Conservation (phyloP, 2,888 invertebrate genomes). For the Polyommatus icarus region DNA sequence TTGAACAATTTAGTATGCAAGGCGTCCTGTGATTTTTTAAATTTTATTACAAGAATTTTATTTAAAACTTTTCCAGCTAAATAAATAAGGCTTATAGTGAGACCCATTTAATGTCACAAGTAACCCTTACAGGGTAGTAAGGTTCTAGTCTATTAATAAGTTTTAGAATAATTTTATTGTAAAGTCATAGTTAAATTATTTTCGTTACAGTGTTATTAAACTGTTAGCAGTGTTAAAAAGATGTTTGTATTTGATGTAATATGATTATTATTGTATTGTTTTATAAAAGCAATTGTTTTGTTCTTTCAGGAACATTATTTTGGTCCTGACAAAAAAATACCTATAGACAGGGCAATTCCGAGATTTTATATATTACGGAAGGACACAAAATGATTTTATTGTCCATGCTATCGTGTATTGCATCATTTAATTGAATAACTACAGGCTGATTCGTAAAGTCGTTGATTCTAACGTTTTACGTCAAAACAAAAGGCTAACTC, state of each 20-base stretch:
- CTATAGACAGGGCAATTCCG: no score
- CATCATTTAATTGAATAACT: no score
- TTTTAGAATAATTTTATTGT: neutral
- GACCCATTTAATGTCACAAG: neutral
- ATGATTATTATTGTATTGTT: neutral
- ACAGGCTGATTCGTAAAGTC: no score
- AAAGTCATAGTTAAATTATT: neutral
- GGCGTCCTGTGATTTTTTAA: no score
- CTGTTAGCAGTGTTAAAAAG: neutral
- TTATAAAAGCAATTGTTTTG: neutral
- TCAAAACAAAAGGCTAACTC: no score
- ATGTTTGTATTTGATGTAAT: neutral
- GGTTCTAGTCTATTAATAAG: neutral
- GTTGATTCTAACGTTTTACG: no score
- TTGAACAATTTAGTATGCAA: no score
- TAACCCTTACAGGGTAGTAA: conserved; percentile 3
- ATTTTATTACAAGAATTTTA: no score
- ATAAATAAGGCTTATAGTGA: neutral
- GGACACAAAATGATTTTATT: no score
- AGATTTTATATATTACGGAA: no score
- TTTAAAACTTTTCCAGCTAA: neutral
- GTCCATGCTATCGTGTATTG: no score
- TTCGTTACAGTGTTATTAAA: neutral
- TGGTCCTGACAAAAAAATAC: neutral
- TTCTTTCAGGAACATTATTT: no score